Evolutionary conservation across 2,888 invertebrate species (phyloP), one percentile per base, ranked within the genome.

Genomic region (Oscheius sp.): DNA sequence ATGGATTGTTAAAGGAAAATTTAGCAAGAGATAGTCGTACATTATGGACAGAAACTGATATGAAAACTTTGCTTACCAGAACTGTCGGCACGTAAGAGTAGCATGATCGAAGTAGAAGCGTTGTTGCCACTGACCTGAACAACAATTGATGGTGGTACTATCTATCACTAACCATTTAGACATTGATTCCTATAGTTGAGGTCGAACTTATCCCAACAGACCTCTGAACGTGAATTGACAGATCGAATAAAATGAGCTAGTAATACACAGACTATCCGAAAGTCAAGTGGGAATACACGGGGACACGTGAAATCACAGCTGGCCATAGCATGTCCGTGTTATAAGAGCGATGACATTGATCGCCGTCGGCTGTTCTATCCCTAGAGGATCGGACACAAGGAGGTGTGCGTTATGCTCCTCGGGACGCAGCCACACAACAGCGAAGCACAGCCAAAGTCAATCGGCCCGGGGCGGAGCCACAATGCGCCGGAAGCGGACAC

Each of bases 181-280:
- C 85, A 85, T 67, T 82, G 83, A 70, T 82, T 82, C 62, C 77
- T 68, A 64, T 85, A 81, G 67, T 75, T 80, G 66, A 78, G 64
- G 59, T 85, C 85, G 70, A 85, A 85, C 41, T 77, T 75, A 75
- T 85, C 85, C 83, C 82, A 83, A 78, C 85, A 85, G 22, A 82
- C 76, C 66, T 82, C 83, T 84, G 82, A 77, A 80, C 72, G 74
- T 45, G 75, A 69, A 44, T 47, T 20, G 24, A 65, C 36, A 57
- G 49, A 50, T 47, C 33, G 41, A 62, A 47, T 28, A 12, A 62
- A 44, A 41, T 44, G 24, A 28, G 33, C 33, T 50, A 62, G 47
- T 24, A 62, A 30, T 62, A 62, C 12, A 3, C 14, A 28, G 6
- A 66, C 56, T 65, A 69, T 65, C 45, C 69, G 64, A 33, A 69